Conservation (phyloP, 2,797 vertebrate species). For the Knipowitschia caucasica region DNA sequence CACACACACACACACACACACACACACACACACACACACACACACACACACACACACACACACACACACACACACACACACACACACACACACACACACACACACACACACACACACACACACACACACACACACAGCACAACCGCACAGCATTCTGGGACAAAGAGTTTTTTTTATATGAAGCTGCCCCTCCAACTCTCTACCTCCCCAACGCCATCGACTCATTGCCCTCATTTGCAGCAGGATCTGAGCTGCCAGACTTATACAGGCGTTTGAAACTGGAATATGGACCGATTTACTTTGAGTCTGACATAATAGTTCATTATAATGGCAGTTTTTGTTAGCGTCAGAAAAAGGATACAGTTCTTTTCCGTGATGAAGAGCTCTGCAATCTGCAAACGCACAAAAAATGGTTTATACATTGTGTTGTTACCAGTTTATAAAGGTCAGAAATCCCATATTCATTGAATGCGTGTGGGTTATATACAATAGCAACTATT, state of each 20-base stretch:
- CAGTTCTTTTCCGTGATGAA: slow-evolving; percentile 82
- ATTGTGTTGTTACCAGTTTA: neutral
- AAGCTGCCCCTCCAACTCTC: slow-evolving; percentile 17
- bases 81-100: no score
- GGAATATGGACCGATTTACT: no score
- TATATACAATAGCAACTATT: no score
- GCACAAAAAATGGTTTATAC: slow-evolving; percentile 30
- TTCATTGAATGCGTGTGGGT: neutral
- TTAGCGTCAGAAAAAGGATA: slow-evolving; percentile 70
- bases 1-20: no score
- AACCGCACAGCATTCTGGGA: slow-evolving; percentile 45
- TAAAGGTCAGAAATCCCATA: neutral
- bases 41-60: no score
- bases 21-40: no score
- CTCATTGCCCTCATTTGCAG: slow-evolving; percentile 40
- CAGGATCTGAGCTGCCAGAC: no score
- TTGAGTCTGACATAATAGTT: no score
- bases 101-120: no score
- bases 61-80: no score
- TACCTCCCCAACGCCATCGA: slow-evolving; percentile 37
- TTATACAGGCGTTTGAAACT: slow-evolving; percentile 18
- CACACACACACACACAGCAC: no score
- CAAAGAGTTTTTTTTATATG: slow-evolving; percentile 54
- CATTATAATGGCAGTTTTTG: neutral
- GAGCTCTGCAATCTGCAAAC: slow-evolving; percentile 78